Evolutionary conservation across 2,797 vertebrate genomes (phyloP).

Genomic region (Protonibea diacanthus): DNA sequence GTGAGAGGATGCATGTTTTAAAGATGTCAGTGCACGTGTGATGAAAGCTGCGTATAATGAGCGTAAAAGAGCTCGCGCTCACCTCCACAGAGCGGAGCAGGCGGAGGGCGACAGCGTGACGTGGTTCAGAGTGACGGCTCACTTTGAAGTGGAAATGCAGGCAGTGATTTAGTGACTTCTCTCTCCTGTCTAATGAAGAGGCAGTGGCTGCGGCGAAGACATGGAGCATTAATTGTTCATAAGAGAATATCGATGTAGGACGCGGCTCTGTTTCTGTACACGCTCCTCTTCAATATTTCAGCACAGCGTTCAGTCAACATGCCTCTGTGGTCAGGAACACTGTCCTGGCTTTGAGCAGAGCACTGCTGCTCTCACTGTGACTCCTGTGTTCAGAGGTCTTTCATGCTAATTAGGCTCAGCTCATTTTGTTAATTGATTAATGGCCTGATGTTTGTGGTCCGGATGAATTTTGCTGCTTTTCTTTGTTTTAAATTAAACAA

Average conservation of each 20-base stretch:
- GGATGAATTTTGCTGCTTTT: too few relatives aligned
- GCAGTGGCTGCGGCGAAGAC: constrained; percentile 73
- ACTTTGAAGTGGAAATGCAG: constrained; percentile 82
- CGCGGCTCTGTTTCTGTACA: constrained; percentile 14
- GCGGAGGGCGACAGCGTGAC: constrained; percentile 51
- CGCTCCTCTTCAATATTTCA: constrained; percentile 61
- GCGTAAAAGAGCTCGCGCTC: constrained; percentile 76
- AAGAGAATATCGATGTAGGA: constrained; percentile 41
- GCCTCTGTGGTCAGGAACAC: background rate
- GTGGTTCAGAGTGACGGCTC: constrained; percentile 54
- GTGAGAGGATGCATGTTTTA: constrained; percentile 38
- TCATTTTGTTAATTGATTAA: too few relatives aligned
- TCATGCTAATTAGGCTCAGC: too few relatives aligned
- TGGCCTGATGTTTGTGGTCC: too few relatives aligned
- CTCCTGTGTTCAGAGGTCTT: too few relatives aligned
- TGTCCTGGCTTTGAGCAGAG: too few relatives aligned
- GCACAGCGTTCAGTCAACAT: constrained; percentile 34
- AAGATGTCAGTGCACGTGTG: constrained; percentile 73
- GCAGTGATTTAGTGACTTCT: constrained; percentile 48
- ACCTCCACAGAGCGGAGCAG: constrained; percentile 74
- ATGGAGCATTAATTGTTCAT: constrained; percentile 48
- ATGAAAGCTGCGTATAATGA: constrained; percentile 82
- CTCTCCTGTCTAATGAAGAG: constrained; percentile 67
- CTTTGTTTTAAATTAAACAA: too few relatives aligned
- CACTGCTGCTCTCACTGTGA: background rate